Base-by-base conservation (phyloP, 2,113 vertebrate genomes). In the Lynx canadensis region DNA sequence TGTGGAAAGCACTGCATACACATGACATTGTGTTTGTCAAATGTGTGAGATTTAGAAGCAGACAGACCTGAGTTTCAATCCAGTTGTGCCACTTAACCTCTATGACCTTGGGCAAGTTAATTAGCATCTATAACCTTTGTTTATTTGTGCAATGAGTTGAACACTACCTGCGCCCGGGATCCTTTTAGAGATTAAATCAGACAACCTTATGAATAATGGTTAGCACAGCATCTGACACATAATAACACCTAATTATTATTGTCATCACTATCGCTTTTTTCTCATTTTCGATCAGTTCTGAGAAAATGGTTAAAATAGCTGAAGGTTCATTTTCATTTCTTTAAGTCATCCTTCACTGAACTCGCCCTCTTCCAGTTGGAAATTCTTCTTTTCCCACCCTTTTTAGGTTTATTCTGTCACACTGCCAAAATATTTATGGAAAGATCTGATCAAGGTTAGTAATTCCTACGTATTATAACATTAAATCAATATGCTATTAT, bases 141-240 rank as follows among this genome's bases (percentile, higher is more conserved):
- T 97, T 92, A 89, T 45, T 95, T 96, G 23, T 89, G 87, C 95
- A 94, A 92, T 83, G 55, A 87, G 38, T 38, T 71, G 52, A 74
- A 33, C 82, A 55, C 52, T 68, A 82, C 38, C 33, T 89, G 36
- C 66, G 86, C 38, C 23, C 57, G 89, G 45, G 19, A 86, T 92
- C 50, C 79, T 82, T 73, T 86, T 23, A 81, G 79, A 84, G 36
- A 80, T 78, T 91, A 91, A 93, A 82, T 84, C 65, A 80, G n/a
- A 57, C 88, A 93, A 86, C 16, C 50, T 4, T 80, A 65, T 55
- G 52, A 94, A 83, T 94, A 83, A 55, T 10, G 23, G 38, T 91
- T 91, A 92, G 57, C 33, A 79, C 9, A 73, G n/a, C 82, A n/a
- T 71, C 31, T 90, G 52, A 82, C 29, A 52, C 60, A 79, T 68